Percentiles rank a stretch among this genome's conserved stretches.
These are phyloP conservation scores for Cataglyphis altisquamis DNA, from an alignment of 2,888 invertebrate species.

Conservation along the genomic window DNA sequence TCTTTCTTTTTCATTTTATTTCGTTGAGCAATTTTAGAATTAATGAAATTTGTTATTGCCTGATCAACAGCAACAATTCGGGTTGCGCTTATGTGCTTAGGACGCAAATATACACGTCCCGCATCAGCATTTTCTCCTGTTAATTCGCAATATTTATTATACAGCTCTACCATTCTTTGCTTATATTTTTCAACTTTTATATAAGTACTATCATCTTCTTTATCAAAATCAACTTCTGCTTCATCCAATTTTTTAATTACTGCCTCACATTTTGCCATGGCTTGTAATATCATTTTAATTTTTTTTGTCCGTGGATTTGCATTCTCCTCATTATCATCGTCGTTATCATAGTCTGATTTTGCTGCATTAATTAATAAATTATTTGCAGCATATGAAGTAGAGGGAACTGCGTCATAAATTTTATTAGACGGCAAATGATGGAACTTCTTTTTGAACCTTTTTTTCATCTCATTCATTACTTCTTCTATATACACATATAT, in stretches of 20 bases:
- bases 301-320: not conserved
- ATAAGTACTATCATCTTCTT: slow-evolving; percentile 91
- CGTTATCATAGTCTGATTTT: not conserved
- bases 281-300: slow-evolving; percentile 86
- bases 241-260: slow-evolving; percentile 90
- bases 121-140: slow-evolving; percentile 77
- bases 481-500: slow-evolving; percentile 73
- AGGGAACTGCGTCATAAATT: slow-evolving; percentile 33
- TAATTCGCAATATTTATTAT: slow-evolving; percentile 74
- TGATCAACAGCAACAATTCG: slow-evolving; percentile 78
- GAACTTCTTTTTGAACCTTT: not conserved
- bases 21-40: slow-evolving; percentile 76
- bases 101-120: slow-evolving; percentile 76
- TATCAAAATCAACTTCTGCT: slow-evolving; percentile 91
- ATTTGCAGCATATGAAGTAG: slow-evolving; percentile 45
- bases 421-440: not conserved
- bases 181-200: slow-evolving; percentile 90
- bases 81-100: slow-evolving; percentile 77
- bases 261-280: slow-evolving; percentile 89
- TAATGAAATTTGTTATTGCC: slow-evolving; percentile 82
- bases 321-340: not conserved
- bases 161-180: slow-evolving; percentile 77
- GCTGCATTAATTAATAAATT: not conserved
- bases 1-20: slow-evolving; percentile 68
- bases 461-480: slow-evolving; percentile 78